Percentiles rank a stretch among this genome's conserved stretches.
Evolutionary conservation across 2,113 vertebrate genomes (phyloP).

Genomic region (Symphodus melops): DNA sequence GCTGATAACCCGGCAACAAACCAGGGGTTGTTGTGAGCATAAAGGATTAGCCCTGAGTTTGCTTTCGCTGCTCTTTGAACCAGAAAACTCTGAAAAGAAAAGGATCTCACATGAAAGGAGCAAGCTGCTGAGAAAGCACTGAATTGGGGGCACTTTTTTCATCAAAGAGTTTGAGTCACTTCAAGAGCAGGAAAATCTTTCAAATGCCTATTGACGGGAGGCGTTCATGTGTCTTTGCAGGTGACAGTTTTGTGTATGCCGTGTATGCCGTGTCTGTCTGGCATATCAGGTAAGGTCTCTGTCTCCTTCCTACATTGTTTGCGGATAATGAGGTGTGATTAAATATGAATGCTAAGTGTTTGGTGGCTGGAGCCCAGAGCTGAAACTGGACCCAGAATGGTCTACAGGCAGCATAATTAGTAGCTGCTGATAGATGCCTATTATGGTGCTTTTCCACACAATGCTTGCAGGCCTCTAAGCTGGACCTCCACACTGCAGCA

Average conservation of each 20-base stretch:
- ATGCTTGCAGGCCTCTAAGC: conserved; percentile 50
- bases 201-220: conserved; percentile 13
- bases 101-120: conserved; percentile 72
- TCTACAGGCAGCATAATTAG: conserved; percentile 83
- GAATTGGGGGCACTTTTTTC: conserved; percentile 46
- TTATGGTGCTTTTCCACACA: conserved; percentile 67
- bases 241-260: conserved; percentile 1
- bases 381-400: conserved; percentile 79
- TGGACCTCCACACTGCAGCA: conserved; percentile 60
- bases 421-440: conserved; percentile 83
- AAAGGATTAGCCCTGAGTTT: conserved; percentile 71
- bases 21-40: conserved; percentile 68
- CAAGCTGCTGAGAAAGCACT: conserved; percentile 71
- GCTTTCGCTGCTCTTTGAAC: conserved; percentile 78
- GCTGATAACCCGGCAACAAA: conserved; percentile 72
- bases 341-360: conserved; percentile 88
- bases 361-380: conserved; percentile 82
- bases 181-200: conserved; percentile 39
- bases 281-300: conserved; percentile 76
- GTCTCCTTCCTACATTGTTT: conserved; percentile 83
- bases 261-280: conserved; percentile 70
- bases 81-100: conserved; percentile 64
- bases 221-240: background rate
- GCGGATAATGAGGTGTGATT: conserved; percentile 84
- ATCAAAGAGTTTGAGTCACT: conserved; percentile 75